Evolutionary conservation across 1,140 invertebrate genomes (phyloP), one percentile per base, ranked within the genome.

Genomic region (Drusus annulatus): DNA sequence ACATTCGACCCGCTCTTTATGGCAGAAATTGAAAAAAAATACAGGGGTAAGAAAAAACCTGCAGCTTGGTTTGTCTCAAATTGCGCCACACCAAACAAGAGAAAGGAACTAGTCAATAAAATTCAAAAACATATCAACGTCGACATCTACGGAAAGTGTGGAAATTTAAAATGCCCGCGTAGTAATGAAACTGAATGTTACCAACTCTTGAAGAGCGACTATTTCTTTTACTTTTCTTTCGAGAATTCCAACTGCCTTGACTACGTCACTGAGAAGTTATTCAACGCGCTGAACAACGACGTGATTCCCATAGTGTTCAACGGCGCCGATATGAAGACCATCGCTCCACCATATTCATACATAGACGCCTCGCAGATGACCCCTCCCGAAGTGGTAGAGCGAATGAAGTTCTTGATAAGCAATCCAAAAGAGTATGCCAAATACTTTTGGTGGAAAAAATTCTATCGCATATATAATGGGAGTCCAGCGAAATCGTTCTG

Each of bases 61-160:
- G 90, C 89, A 10, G 91, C 91, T 6, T 93, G 92, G 92, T 90
- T 93, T 69, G 92, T 92, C 0, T 92, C 91, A 31, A 91, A 93
- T 83, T 94, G 94, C 84, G 75, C 86, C 8, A 90, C 90, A 0
- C 71, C 85, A 0, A 92, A 91, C 58, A 84, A 86, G 17, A 84
- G 94, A 7, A 88, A 92, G 82, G 75, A 86, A 6, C 90, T 91
- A 78, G 92, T 91, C 0, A 82, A 85, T 17, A 86, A 92, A 81
- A 85, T 95, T 6, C 84, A 89, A 65, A 87, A 92, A 56, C 88
- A 89, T 79, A 89, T 95, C 13, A 45, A 85, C 4, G 90, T 95
- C 15, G 93, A 95, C 84, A 89, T 94, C 25, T 95, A 92, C 84
- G 94, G 94, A 13, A 85, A 85, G 1, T 95, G 94, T 84, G 90